Base-by-base conservation (phyloP, 2,797 vertebrate genomes). In the Linurgus olivaceus region DNA sequence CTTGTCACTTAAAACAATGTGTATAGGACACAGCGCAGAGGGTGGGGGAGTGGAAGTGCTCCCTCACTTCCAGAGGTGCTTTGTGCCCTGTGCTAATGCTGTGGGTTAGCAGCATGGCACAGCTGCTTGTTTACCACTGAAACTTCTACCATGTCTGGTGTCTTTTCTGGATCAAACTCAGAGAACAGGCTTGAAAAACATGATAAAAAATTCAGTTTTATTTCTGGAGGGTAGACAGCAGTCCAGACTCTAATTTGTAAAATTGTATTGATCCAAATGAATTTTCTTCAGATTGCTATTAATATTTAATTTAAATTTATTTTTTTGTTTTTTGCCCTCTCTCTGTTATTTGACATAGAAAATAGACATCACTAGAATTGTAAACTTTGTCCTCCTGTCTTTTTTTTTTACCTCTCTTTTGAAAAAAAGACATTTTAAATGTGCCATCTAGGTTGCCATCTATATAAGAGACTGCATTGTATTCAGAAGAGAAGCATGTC, bases 401-500 rank as follows among this genome's bases (percentile, higher is more conserved):
- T 25, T 58, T 83, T 73, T 38, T 58, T 42, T 42, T 12, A 15
- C 5, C 18, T 80, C 15, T 48, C 35, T 65, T 37, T 78, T 78
- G 21, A 17, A 11, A 74, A 67, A 67, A 83, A 47, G 42, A 7
- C 19, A 74, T 80, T 95, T 90, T 37, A 42, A 86, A 55, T 74
- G n/a, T 90, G 62, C 78, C 57, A 21, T 85, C 84, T 85, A 52
- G 29, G 67, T 63, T 94, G 65, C 65, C 71, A 21, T 68, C 33
- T 83, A 0, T 80, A 19, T 65, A 82, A 70, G 72, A 91, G 87
- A 29, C 57, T 68, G 75, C 75, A 74, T 80, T 94, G 85, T 94
- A 79, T 44, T 96, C 90, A 65, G 35, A 68, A 45, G 61, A 93
- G 80, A 94, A 93, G 29, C 35, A 8, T 70, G 94, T 96, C 96